Evolutionary conservation across 2,888 invertebrate species (phyloP), one percentile per base, ranked within the genome.

Genomic region (Copidosoma aretas): DNA sequence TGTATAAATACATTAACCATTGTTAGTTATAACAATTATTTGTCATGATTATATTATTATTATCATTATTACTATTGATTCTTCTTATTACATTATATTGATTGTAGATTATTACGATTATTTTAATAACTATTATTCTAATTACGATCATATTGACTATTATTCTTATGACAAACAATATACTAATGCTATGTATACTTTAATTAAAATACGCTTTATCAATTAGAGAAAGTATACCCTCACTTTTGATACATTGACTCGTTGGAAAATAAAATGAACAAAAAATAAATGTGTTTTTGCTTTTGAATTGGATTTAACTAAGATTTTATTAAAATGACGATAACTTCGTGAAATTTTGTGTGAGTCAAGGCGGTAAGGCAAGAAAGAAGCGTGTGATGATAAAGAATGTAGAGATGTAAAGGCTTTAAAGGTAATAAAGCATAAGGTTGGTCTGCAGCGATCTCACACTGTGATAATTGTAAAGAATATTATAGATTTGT

Each of bases 391-490:
- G 63, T 62, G 69, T 65, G 56, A 46, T 65, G 56, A 43, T 52
- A 62, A 60, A 24, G 61, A 67, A 60, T 65, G n/a, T 4, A 24
- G n/a, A 15, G 32, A 24, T 14, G 68, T 73, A 66, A 71, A 67
- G 60, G 63, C 60, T 70, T 15, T 60, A 64, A 72, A 24, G 63
- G 51, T 61, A 69, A 70, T 67, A 46, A 70, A 68, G 67, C 57
- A 54, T 61, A 67, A 52, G 69, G 72, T 76, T 77, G 74, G 75
- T 75, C 80, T 81, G 78, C 83, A 81, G 82, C 81, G 82, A 82
- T 81, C 81, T 83, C 82, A 82, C 78, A 77, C 82, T 83, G 82
- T 83, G 82, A 83, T 83, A 82, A 81, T 77, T 81, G 77, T 80
- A 81, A 82, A 78, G 80, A 79, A 80, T 82, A 81, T 81, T 81